A percentile compares a stretch with the other conserved stretches of the same genome.
Evolutionary conservation across 2,113 vertebrate species (phyloP).

Genomic region (Eulemur rufifrons): DNA sequence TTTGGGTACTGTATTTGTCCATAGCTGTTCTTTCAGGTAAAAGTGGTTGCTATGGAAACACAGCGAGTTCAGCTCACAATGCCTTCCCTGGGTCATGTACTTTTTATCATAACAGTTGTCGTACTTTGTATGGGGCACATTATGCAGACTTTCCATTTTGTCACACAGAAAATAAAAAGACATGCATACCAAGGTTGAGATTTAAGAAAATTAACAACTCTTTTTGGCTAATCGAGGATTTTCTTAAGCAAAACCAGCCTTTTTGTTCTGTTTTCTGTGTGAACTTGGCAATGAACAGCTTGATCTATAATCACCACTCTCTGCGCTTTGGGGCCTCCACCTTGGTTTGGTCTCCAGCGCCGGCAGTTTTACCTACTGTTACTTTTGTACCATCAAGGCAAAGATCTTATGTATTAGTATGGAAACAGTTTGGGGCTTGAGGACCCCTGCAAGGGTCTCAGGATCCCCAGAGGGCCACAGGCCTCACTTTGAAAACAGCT

Average conservation of each 20-base stretch:
- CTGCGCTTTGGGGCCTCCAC: accelerated
- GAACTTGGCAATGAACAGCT: accelerated
- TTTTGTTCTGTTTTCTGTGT: not conserved
- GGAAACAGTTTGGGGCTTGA: not conserved
- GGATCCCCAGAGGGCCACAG: not conserved
- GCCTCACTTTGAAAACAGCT: not conserved
- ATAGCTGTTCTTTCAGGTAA: not conserved
- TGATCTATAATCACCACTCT: accelerated
- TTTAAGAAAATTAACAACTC: not conserved
- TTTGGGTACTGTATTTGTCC: too few relatives aligned
- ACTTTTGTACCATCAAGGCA: not conserved
- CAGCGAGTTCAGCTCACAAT: not conserved
- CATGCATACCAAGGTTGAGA: not conserved
- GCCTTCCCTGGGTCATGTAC: accelerated
- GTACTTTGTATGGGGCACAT: not conserved
- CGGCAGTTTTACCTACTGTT: not conserved
- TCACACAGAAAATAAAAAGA: not conserved
- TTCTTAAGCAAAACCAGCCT: not conserved
- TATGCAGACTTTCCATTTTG: not conserved
- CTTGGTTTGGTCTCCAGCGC: not conserved
- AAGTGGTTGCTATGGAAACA: not conserved
- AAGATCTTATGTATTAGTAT: not conserved
- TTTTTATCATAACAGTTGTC: not conserved
- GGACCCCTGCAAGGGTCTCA: not conserved
- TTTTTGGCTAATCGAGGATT: not conserved